phyloP scores from a whole-genome alignment of 2,888 invertebrate species.

The Chaetogeoica ovagalla region DNA sequence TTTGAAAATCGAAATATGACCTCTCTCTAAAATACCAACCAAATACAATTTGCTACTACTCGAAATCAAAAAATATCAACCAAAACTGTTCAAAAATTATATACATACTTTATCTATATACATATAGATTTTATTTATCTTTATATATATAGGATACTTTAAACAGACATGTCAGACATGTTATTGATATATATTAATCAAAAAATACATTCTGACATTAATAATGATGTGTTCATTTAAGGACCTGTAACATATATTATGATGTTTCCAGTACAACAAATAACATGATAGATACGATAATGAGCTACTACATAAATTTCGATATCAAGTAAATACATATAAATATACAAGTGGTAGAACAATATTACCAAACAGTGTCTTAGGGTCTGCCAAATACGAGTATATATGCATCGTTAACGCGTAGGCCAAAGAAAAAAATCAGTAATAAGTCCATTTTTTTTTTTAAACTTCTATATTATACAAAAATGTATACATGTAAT shows the following conservation, averaged over 20 bases:
- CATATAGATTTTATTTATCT: background rate
- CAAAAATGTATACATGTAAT: background rate
- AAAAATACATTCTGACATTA: slow-evolving; percentile 11
- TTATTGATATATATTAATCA: slow-evolving; percentile 32
- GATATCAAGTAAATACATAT: slow-evolving; percentile 1
- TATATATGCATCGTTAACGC: background rate
- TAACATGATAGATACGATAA: slow-evolving; percentile 5
- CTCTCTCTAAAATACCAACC: too few relatives aligned
- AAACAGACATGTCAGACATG: slow-evolving; percentile 9
- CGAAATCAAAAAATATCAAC: too few relatives aligned
- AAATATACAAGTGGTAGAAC: background rate
- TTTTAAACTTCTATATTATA: background rate
- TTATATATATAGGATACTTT: background rate
- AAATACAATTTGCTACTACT: too few relatives aligned
- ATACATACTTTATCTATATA: background rate
- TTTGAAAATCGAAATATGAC: too few relatives aligned
- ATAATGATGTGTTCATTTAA: slow-evolving; percentile 31
- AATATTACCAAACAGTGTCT: background rate
- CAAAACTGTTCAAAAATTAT: too few relatives aligned
- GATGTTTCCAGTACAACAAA: background rate
- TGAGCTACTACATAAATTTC: slow-evolving; percentile 11
- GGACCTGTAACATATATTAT: slow-evolving; percentile 1
- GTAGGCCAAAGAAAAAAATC: too few relatives aligned
- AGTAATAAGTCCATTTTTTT: background rate
- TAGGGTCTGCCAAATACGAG: background rate